phyloP scores from a whole-genome alignment of 2,888 invertebrate genomes.

The Ormyrus rosae region DNA sequence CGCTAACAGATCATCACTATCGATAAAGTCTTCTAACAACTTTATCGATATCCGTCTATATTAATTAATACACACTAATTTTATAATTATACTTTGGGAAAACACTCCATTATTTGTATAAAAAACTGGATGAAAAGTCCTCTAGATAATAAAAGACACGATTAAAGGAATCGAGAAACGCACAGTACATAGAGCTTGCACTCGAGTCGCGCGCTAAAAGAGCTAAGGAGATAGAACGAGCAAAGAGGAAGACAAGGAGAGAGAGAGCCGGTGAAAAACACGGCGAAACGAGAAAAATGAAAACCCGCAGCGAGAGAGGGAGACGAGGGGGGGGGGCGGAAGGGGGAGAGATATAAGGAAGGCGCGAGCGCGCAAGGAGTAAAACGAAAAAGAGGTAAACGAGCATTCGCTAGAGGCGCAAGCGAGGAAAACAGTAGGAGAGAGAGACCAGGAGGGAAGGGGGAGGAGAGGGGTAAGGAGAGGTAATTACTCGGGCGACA shows the following conservation, averaged over 20 bases:
- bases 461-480: constrained; percentile 58
- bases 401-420: constrained; percentile 1
- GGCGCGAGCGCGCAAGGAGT: constrained; percentile 17
- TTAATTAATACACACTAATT: too few relatives aligned
- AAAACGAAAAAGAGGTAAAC: constrained; percentile 19
- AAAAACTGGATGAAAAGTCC: not conserved
- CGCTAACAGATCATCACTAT: not conserved
- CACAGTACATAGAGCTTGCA: not conserved
- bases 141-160: not conserved
- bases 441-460: constrained; percentile 52
- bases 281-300: constrained; percentile 3
- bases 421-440: constrained; percentile 54
- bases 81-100: too few relatives aligned
- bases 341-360: constrained; percentile 21
- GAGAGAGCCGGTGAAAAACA: not conserved
- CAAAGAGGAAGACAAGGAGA: not conserved
- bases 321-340: not conserved
- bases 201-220: not conserved
- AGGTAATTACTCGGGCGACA: constrained; percentile 74
- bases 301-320: not conserved
- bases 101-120: not conserved
- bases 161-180: constrained; percentile 18
- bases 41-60: too few relatives aligned
- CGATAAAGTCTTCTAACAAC: too few relatives aligned
- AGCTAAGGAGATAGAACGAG: constrained; percentile 3